phyloP scores from a whole-genome alignment of 2,797 vertebrate species.

The Aphelocoma californica region DNA sequence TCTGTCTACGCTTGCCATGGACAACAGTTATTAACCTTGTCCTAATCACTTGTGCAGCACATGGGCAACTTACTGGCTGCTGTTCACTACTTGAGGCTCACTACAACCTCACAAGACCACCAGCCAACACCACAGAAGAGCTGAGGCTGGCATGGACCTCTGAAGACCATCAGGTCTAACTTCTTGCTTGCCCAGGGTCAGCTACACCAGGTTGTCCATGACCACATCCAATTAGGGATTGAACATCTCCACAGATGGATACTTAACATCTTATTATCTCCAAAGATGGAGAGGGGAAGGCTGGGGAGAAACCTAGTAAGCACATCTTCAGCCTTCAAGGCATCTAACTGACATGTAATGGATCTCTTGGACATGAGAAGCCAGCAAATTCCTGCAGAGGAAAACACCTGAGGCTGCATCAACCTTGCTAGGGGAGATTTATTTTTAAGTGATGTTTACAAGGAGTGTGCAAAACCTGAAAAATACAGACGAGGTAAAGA shows the following conservation, averaged over 20 bases:
- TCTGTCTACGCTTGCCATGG: background rate
- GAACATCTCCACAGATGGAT: background rate
- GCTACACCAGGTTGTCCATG: background rate
- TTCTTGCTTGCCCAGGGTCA: background rate
- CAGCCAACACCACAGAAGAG: background rate
- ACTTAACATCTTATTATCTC: background rate
- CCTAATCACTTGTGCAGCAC: background rate
- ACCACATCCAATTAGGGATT: background rate
- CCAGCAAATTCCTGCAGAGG: conserved; percentile 16
- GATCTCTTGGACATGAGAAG: background rate
- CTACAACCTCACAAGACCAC: background rate
- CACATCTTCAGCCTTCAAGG: background rate
- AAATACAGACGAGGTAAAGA: conserved; percentile 51
- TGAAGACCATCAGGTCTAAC: background rate
- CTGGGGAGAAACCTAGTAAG: background rate
- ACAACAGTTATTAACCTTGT: background rate
- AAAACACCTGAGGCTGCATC: conserved; percentile 47
- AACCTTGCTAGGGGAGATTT: conserved; percentile 51
- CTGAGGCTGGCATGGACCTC: background rate
- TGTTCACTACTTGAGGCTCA: background rate
- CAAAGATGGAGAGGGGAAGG: background rate
- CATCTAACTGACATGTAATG: background rate
- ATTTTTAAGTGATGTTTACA: conserved; percentile 56
- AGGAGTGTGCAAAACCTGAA: conserved; percentile 62
- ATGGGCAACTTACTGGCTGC: background rate